Conservation (phyloP, 2,888 invertebrate genomes). For the Megamerina dolium region DNA sequence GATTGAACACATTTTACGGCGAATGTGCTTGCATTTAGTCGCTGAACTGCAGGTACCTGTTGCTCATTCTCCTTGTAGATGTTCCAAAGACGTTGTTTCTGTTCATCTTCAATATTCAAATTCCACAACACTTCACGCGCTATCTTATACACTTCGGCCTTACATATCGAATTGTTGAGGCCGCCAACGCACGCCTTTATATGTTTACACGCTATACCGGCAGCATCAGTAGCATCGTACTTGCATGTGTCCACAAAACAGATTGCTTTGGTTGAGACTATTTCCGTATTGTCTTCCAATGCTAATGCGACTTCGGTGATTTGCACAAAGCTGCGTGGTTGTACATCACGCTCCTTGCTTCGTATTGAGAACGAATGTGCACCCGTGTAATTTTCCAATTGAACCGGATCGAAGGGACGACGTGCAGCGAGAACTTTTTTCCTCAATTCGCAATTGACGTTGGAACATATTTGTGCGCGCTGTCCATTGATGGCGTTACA, state of each 20-base stretch:
- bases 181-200: constrained; percentile 34
- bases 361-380: constrained; percentile 64
- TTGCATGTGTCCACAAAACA: constrained; percentile 38
- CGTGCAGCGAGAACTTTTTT: constrained; percentile 27
- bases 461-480: constrained; percentile 51
- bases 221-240: constrained; percentile 25
- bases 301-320: constrained; percentile 47
- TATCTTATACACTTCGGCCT: constrained; percentile 34
- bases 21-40: constrained; percentile 39
- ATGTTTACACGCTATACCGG: constrained; percentile 36
- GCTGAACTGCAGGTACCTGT: constrained; percentile 38
- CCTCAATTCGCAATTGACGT: constrained; percentile 33
- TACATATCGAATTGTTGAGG: constrained; percentile 20
- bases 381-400: constrained; percentile 57
- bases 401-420: constrained; percentile 35
- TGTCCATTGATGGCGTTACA: constrained; percentile 74
- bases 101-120: constrained; percentile 37
- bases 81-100: constrained; percentile 41
- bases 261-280: constrained; percentile 35
- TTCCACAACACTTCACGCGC: constrained; percentile 38
- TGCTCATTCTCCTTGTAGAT: constrained; percentile 35
- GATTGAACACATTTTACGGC: constrained; percentile 41
- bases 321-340: constrained; percentile 69
- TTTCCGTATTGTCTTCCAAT: constrained; percentile 41
- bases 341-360: constrained; percentile 62